phyloP scores from a whole-genome alignment of 2,113 vertebrate species.

The Hydrochoerus hydrochaeris region DNA sequence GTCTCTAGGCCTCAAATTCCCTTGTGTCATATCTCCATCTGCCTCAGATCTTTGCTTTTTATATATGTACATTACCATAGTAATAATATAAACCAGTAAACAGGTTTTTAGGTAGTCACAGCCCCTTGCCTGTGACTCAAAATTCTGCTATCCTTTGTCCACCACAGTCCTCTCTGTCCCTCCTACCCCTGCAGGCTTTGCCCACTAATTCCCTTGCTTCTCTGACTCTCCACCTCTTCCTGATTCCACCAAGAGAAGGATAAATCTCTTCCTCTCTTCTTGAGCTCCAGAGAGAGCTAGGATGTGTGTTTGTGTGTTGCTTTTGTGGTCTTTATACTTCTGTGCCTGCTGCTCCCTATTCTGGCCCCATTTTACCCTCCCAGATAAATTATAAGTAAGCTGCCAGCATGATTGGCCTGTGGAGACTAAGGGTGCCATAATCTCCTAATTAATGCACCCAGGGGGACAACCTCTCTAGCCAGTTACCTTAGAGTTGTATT shows the following conservation, averaged over 20 bases:
- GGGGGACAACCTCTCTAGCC: slow-evolving; percentile 59
- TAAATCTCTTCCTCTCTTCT: neutral
- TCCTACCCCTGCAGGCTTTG: neutral
- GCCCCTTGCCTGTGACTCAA: neutral
- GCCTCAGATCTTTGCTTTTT: neutral
- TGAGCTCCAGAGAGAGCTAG: neutral
- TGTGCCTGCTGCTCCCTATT: neutral
- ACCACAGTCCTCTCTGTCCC: neutral
- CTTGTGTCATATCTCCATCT: neutral
- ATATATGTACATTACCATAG: neutral
- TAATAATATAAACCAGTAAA: neutral
- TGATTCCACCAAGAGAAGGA: neutral
- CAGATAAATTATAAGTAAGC: slow-evolving; percentile 77
- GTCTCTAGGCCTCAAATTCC: slow-evolving; percentile 41
- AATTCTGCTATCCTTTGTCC: neutral
- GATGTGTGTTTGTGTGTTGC: neutral
- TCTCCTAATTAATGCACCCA: slow-evolving; percentile 70
- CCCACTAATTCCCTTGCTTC: neutral
- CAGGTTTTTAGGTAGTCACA: neutral
- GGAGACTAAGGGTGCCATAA: slow-evolving; percentile 71
- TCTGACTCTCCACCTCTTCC: neutral
- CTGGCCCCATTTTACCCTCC: slow-evolving; percentile 47
- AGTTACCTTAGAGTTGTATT: slow-evolving; percentile 63
- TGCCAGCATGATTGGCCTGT: slow-evolving; percentile 70
- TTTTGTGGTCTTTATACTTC: slow-evolving; percentile 32